A percentile compares a stretch with the other conserved stretches of the same genome.
Evolutionary conservation across 2,113 vertebrate species (phyloP).

Genomic region (Ophthalmotilapia sp.): DNA sequence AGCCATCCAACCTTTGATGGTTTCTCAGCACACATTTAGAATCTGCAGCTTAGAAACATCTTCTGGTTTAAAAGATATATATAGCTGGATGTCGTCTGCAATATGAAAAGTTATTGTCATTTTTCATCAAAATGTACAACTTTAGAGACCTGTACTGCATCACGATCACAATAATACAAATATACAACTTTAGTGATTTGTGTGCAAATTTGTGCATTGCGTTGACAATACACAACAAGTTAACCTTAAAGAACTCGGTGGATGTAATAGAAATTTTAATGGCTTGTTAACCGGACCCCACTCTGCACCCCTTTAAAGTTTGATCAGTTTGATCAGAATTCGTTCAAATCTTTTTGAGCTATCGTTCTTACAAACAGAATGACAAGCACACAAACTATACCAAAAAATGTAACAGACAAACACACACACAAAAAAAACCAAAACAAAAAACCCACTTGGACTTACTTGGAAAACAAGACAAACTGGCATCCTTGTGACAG

Average conservation of each 20-base stretch:
- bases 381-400: neutral
- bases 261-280: neutral
- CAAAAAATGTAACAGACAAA: neutral
- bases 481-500: neutral
- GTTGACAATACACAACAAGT: neutral
- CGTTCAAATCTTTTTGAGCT: neutral
- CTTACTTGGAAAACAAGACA: neutral
- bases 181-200: neutral
- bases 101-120: neutral
- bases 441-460: accelerated
- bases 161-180: neutral
- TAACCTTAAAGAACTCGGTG: neutral
- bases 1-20: too few relatives aligned
- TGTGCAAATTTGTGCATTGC: neutral
- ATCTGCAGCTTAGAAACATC: too few relatives aligned
- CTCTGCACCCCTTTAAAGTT: neutral
- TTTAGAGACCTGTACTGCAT: neutral
- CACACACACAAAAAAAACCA: neutral
- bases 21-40: too few relatives aligned
- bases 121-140: neutral
- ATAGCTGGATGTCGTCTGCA: too few relatives aligned
- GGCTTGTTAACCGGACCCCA: neutral
- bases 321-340: neutral
- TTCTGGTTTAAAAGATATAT: too few relatives aligned
- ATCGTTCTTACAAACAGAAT: neutral